Percentiles rank a stretch among this genome's conserved stretches.
These are phyloP conservation scores for Dermochelys coriacea DNA, from an alignment of 2,797 vertebrate species.

Conservation along the genomic window DNA sequence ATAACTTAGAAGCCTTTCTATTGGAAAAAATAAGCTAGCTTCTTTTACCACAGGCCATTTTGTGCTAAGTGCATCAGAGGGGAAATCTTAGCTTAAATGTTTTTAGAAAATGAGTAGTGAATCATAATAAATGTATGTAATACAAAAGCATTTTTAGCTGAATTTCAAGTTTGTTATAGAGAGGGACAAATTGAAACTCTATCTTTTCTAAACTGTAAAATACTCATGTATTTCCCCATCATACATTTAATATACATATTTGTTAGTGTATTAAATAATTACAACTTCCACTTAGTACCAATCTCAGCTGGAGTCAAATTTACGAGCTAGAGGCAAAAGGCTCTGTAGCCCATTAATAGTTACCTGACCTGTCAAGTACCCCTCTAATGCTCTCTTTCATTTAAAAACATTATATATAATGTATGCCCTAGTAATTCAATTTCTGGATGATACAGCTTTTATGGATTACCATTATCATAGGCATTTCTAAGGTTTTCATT, in stretches of 20 bases:
- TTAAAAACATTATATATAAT: not conserved
- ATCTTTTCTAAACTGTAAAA: not conserved
- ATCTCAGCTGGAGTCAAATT: not conserved
- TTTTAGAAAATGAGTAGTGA: not conserved
- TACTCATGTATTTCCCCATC: not conserved
- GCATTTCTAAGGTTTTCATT: not conserved
- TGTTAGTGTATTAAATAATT: not conserved
- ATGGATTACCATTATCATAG: not conserved
- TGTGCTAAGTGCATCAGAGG: slow-evolving; percentile 29
- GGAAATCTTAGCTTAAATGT: slow-evolving; percentile 29
- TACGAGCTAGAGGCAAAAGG: not conserved
- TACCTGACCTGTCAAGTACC: not conserved
- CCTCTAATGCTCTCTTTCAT: not conserved
- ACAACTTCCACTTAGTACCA: not conserved
- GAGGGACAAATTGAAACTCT: not conserved
- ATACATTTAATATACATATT: not conserved
- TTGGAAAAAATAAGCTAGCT: slow-evolving; percentile 34
- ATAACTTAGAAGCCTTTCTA: slow-evolving; percentile 64
- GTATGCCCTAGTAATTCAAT: not conserved
- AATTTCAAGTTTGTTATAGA: slow-evolving; percentile 19
- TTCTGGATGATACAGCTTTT: not conserved
- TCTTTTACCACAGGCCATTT: slow-evolving; percentile 32
- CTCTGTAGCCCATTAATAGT: not conserved
- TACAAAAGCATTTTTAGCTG: not conserved
- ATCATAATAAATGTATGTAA: not conserved